Base-by-base conservation (phyloP, 2,113 vertebrate genomes). In the Hemicordylus capensis region DNA sequence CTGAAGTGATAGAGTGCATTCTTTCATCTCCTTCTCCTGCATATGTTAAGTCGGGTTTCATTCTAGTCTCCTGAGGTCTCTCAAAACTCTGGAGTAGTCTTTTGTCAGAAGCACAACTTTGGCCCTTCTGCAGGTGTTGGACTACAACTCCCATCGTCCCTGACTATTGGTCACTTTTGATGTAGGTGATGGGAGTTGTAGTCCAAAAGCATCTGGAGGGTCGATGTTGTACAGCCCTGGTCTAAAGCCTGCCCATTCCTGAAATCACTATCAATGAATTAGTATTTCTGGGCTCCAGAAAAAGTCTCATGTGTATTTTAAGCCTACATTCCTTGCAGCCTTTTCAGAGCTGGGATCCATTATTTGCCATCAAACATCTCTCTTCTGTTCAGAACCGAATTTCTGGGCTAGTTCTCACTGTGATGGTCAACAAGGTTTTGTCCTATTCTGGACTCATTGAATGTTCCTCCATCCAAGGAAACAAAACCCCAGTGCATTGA, bases 1-100 rank as follows among this genome's bases (percentile, higher is more conserved):
- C n/a, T n/a, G n/a, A n/a, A n/a, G n/a, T n/a, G n/a, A n/a, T n/a
- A n/a, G n/a, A n/a, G n/a, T n/a, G n/a, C n/a, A n/a, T n/a, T n/a
- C n/a, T n/a, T n/a, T n/a, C n/a, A n/a, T n/a, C n/a, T n/a, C n/a
- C n/a, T n/a, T n/a, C n/a, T n/a, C n/a, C n/a, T n/a, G n/a, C n/a
- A n/a, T n/a, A n/a, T n/a, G n/a, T n/a, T n/a, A n/a, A n/a, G n/a
- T n/a, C n/a, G n/a, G n/a, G n/a, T 28, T 22, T n/a, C 0, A 6
- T 19, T 59, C 66, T 0, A 0, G 81, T 48, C 24, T 74, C 39
- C 56, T 17, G 8, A 44, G 4, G 58, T 3, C 28, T n/a, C 34
- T 77, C 81, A 17, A 4, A 0, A 14, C 39, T 80, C 61, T 37
- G 88, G 74, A 56, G 0, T 0, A 58, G n/a, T 22, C 54, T 34